Conservation (phyloP, 2,797 vertebrate genomes). For the Melanotaenia nigrans region DNA sequence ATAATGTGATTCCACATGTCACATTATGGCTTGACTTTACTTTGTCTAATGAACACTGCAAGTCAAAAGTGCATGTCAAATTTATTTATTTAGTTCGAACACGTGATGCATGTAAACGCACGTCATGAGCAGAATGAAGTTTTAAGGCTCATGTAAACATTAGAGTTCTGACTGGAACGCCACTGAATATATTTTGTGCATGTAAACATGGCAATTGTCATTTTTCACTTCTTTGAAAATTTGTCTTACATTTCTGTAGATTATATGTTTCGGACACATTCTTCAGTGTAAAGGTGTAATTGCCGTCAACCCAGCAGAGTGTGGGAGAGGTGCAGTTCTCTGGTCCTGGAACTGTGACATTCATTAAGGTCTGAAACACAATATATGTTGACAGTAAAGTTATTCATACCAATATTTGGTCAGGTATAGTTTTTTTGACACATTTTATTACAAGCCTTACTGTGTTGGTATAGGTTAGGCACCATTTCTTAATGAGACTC, state of each 20-base stretch:
- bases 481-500: conserved; percentile 91
- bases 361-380: conserved; percentile 79
- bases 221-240: neutral
- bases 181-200: too few relatives aligned
- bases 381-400: neutral
- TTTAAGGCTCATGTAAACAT: too few relatives aligned
- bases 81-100: too few relatives aligned
- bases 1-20: too few relatives aligned
- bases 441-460: conserved; percentile 44
- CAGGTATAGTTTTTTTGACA: neutral
- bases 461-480: conserved; percentile 82
- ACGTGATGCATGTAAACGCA: too few relatives aligned
- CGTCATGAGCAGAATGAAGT: too few relatives aligned
- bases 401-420: neutral
- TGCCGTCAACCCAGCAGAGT: conserved; percentile 84
- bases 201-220: too few relatives aligned
- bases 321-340: conserved; percentile 86
- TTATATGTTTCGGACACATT: conserved; percentile 82
- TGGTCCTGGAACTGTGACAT: conserved; percentile 82
- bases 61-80: too few relatives aligned
- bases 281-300: conserved; percentile 79
- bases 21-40: too few relatives aligned
- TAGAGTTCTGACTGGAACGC: too few relatives aligned
- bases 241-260: conserved; percentile 87
- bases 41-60: too few relatives aligned